Base-by-base conservation (phyloP, 2,888 invertebrate genomes). In the Ochlodes sylvanus region DNA sequence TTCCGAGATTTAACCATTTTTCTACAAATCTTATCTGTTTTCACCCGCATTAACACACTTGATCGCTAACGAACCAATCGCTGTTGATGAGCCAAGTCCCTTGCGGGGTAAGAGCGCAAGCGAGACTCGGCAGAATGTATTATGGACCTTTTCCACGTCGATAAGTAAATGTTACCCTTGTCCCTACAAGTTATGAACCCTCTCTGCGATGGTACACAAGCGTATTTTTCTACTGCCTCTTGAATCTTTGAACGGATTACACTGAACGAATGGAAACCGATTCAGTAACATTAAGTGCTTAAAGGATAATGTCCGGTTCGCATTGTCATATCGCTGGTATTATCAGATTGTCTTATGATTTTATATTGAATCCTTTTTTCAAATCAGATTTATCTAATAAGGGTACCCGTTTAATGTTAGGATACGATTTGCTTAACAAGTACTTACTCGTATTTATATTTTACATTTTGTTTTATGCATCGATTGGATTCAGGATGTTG, bases 161-260 rank as follows among this genome's bases (percentile, higher is more conserved):
- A 89, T 90, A 90, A 90, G 89, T 88, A 90, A 90, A 90, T 87
- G 88, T 86, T 87, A 86, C 88, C 87, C 87, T 83, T 86, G 88
- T 89, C 85, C 81, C 80, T 75, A 70, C 80, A 82, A 90, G 85
- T 85, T 88, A 86, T 86, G 85, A 85, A 86, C 87, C 85, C 86
- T 84, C 81, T 71, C 75, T 70, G 74, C 77, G 78, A 81, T 80
- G 79, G 80, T 77, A 81, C 75, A 80, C 79, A 82, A 81, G 78
- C 80, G 81, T 85, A 85, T 86, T 86, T 68, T 41, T 65, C 64
- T 55, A 65, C 62, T 52, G 62, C 58, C 66, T 66, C 60, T 60
- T 66, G 60, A 66, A 66, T 66, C 66, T 60, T 69, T 61, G 67
- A 61, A 69, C 50, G 66, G 68, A 66, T 72, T 65, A 69, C 61